Conservation (phyloP, 2,888 invertebrate genomes). For the Phengaris alcon region DNA sequence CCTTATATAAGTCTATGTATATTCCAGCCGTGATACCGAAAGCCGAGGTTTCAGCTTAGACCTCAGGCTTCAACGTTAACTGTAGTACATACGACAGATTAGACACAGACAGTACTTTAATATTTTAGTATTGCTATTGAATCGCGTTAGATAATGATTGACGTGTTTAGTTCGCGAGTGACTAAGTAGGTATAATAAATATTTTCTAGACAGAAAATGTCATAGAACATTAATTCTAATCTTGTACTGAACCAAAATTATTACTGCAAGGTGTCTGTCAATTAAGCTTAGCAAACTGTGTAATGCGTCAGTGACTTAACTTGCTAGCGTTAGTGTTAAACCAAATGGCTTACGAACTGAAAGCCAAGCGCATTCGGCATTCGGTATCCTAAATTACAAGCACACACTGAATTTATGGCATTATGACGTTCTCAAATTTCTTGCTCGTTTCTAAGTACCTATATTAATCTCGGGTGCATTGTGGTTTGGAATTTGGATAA, state of each 20-base stretch:
- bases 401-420: conserved; percentile 12
- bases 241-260: not conserved
- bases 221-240: not conserved
- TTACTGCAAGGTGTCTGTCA: not conserved
- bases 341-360: not conserved
- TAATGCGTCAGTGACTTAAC: not conserved
- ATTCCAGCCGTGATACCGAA: no score
- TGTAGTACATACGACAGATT: no score
- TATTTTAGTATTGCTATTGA: no score
- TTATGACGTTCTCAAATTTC: conserved; percentile 13
- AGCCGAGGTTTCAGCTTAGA: no score
- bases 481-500: not conserved
- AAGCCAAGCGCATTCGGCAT: not conserved
- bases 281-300: conserved; percentile 14
- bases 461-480: not conserved
- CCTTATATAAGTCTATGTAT: no score
- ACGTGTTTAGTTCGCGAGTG: no score
- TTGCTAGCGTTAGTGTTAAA: not conserved
- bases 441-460: not conserved
- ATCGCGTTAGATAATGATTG: no score
- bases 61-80: no score
- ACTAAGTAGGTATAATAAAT: no score
- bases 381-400: not conserved
- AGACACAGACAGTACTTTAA: no score
- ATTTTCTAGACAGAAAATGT: no score